Evolutionary conservation across 2,888 invertebrate species (phyloP).

Genomic region (Salpingus planirostris): DNA sequence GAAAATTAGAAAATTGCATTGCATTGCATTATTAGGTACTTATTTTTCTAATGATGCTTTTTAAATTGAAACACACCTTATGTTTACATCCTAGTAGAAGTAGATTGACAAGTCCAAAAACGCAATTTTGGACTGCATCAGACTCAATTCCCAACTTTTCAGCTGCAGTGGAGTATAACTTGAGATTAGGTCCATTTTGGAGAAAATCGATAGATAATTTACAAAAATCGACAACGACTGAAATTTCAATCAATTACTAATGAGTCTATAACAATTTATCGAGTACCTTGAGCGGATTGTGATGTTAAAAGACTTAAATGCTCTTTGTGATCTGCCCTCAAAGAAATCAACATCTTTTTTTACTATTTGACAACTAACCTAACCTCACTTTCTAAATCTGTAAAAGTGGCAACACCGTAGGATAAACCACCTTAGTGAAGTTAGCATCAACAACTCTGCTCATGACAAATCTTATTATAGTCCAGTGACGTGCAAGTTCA

Average conservation of each 20-base stretch:
- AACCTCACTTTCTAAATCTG: too few relatives aligned
- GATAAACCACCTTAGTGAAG: too few relatives aligned
- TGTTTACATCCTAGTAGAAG: slow-evolving; percentile 62
- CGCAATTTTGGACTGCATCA: slow-evolving; percentile 51
- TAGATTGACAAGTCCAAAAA: slow-evolving; percentile 66
- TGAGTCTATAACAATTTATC: slow-evolving; percentile 6
- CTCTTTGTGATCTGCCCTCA: slow-evolving; percentile 49
- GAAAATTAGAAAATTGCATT: too few relatives aligned
- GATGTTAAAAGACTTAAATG: slow-evolving; percentile 47
- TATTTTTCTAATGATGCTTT: background rate
- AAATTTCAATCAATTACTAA: slow-evolving; percentile 5
- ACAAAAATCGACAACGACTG: slow-evolving; percentile 63
- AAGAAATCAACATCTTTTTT: slow-evolving; percentile 38
- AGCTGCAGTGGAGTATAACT: slow-evolving; percentile 54
- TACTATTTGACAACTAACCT: background rate
- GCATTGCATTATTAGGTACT: slow-evolving; percentile 3
- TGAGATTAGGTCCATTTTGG: slow-evolving; percentile 55
- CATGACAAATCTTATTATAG: too few relatives aligned
- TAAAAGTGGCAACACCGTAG: too few relatives aligned
- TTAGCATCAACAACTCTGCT: too few relatives aligned
- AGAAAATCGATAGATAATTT: slow-evolving; percentile 58
- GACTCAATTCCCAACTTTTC: slow-evolving; percentile 52
- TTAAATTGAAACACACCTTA: slow-evolving; percentile 52
- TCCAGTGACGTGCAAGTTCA: too few relatives aligned
- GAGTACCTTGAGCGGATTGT: slow-evolving; percentile 45